Percentiles rank a stretch among this genome's conserved stretches.
Conservation (phyloP, 2,888 invertebrate genomes). For the Stenotaenia linearis region DNA sequence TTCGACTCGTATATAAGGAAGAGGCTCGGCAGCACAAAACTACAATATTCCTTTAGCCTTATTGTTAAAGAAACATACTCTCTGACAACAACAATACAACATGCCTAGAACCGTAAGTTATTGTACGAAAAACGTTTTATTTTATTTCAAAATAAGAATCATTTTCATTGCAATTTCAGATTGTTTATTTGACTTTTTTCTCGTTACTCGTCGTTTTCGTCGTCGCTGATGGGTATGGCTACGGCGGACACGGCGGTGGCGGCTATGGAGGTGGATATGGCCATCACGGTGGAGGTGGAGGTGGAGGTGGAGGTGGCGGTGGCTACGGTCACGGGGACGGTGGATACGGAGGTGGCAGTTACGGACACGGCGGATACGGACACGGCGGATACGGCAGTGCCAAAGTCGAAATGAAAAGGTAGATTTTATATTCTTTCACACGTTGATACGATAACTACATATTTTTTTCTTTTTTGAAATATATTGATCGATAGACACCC, state of each 20-base stretch:
- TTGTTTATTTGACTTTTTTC: not conserved
- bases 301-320: conserved; percentile 21
- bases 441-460: not conserved
- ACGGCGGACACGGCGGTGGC: not conserved
- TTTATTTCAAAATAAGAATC: not conserved
- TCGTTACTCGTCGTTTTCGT: not conserved
- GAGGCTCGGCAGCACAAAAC: not conserved
- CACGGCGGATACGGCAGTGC: conserved; percentile 31
- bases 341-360: not conserved
- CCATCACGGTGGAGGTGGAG: not conserved
- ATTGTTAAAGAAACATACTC: no score
- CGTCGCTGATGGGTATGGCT: not conserved
- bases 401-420: conserved; percentile 32
- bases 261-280: conserved; percentile 30
- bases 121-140: no score
- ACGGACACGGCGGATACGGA: conserved; percentile 21
- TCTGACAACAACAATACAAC: not conserved
- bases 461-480: not conserved
- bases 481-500: conserved; percentile 28
- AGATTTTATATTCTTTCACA: not conserved
- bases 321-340: conserved; percentile 19
- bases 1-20: not conserved
- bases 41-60: not conserved
- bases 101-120: not conserved
- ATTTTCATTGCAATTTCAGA: not conserved